Base-by-base conservation (phyloP, 2,113 vertebrate species). In the Neolamprologus longior region DNA sequence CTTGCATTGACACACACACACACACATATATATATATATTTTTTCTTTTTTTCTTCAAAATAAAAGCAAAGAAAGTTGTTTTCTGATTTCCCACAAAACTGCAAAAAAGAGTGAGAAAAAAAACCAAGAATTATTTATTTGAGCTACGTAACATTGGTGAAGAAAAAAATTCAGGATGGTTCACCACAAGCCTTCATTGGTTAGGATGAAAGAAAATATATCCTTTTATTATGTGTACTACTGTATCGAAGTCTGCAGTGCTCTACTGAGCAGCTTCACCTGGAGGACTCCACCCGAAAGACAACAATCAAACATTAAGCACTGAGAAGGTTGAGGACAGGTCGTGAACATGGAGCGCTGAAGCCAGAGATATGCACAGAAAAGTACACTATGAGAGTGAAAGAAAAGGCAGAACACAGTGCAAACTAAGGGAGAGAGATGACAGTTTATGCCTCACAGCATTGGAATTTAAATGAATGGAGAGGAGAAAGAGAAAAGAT, bases 11-110 rank as follows among this genome's bases (percentile, higher is more conserved):
- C 47, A 8, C 2, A 50, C 1, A 50, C 35, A 37, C 35, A 35
- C 3, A 13, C 1, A 21, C 21, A 21, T 21, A 21, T 21, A 21
- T 21, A 21, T 21, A 21, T 21, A 21, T 21, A 21, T n/a, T n/a
- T n/a, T n/a, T n/a, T 2, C 0, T 7, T 17, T 50, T 2, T 21
- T 4, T 35, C 1, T 1, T 7, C 19, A 66, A 66, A 66, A 66
- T 66, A 37, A 37, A 37, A 37, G 33, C 33, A 37, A 37, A 21
- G 9, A 37, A 13, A 37, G 11, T 40, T 21, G 11, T 13, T 37
- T 68, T 68, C 4, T 40, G 19, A 68, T 21, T 68, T 68, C 33
- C 63, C 19, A 68, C 63, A 68, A 21, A 68, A 40, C 19, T 21
- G 19, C 63, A 66, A 40, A 21, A 35, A 33, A 31, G 2, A 68